Evolutionary conservation across 2,797 vertebrate species (phyloP), one percentile per base, ranked within the genome.

Genomic region (Malurus splendens): DNA sequence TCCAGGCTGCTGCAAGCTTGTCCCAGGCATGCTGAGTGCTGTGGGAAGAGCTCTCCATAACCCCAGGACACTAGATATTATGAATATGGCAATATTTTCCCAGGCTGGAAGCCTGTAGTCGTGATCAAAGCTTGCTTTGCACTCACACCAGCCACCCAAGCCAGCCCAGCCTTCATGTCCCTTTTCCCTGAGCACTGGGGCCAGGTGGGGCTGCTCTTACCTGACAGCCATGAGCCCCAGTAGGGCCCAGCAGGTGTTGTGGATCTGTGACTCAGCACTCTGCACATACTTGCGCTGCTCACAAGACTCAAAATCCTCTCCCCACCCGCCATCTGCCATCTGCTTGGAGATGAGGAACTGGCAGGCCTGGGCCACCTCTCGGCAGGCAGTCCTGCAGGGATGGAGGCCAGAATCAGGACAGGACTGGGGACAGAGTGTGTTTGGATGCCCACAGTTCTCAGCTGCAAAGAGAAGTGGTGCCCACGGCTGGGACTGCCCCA

Each of bases 221-320:
- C 98, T 98, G 95, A 96, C 98, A 12, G 98, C 98, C 99, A 99
- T 98, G 80, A 99, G 98, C 5, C 98, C 98, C 64, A 99, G 93
- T 83, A 99, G 89, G 80, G 98, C 98, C 98, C 98, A 99, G 54
- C 98, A 98, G 14, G 98, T 99, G 96, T 98, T 99, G 96, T 99
- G 99, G 95, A 99, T 98, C 96, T 99, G 99, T 0, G 98, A 98
- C 1, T 41, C 22, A 22, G 95, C 62, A 16, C 98, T 99, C 97
- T 99, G 98, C 80, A 99, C 39, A 0, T 99, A 99, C 1, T 32
- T 47, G 22, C 98, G 96, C 94, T 98, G 97, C 95, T 98, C 98
- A 0, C 99, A 99, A 0, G 99, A 99, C 96, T 99, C 98, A 4
- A 99, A 99, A 95, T 99, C 98, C 91, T 99, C 99, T 30, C 99